Conservation (phyloP, 2,113 vertebrate species). For the Atrichornis clamosus region DNA sequence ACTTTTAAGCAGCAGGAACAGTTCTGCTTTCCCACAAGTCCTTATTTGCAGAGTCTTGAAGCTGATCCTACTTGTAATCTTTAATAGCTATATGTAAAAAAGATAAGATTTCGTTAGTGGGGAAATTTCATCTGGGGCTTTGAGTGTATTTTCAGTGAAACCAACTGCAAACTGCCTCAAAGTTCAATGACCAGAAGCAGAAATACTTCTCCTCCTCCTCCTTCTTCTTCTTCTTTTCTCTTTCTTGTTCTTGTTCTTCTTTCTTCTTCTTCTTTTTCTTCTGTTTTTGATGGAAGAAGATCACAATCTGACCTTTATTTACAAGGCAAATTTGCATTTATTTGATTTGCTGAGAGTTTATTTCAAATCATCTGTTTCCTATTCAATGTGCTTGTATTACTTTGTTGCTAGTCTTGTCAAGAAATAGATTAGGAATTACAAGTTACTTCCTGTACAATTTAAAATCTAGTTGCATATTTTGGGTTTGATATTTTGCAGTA, state of each 20-base stretch:
- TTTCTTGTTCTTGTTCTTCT: too few species aligned
- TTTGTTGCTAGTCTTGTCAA: background rate
- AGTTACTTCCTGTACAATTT: background rate
- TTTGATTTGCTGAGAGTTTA: background rate
- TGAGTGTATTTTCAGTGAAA: background rate
- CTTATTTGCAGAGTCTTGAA: background rate
- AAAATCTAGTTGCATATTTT: background rate
- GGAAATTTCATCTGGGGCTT: background rate
- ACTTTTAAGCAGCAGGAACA: background rate
- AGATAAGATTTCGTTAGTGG: background rate
- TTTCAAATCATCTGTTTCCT: background rate
- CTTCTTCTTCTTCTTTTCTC: too few species aligned
- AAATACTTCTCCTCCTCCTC: background rate
- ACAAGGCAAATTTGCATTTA: background rate
- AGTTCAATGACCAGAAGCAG: background rate
- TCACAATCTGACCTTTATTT: background rate
- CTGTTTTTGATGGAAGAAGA: background rate
- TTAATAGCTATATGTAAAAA: background rate
- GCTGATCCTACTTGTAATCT: background rate
- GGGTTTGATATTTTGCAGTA: background rate
- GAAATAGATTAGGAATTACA: background rate
- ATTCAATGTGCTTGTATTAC: background rate
- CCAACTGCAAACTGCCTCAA: background rate
- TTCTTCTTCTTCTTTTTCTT: background rate
- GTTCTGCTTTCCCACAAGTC: background rate